Conservation (phyloP, 2,888 invertebrate genomes). For the Bhutanitis thaidina region DNA sequence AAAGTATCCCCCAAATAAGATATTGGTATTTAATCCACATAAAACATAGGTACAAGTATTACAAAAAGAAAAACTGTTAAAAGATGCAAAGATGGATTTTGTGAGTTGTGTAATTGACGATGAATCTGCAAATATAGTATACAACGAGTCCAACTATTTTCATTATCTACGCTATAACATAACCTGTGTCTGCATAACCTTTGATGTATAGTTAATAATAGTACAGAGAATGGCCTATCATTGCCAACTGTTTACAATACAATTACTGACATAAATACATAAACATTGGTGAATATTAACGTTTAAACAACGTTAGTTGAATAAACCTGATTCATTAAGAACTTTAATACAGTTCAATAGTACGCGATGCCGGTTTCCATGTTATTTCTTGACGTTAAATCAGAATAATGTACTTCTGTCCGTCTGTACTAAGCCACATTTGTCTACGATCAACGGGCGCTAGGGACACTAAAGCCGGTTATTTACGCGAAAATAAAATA, state of each 20-base stretch:
- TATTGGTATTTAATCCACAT: no score
- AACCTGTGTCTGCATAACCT: neutral
- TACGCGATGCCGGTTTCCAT: neutral
- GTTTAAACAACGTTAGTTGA: neutral
- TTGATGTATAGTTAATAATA: no score
- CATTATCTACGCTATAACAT: no score
- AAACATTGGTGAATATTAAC: neutral
- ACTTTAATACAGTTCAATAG: neutral
- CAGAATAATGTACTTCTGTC: conserved; percentile 1
- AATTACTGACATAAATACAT: conserved; percentile 3
- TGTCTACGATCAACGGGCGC: conserved; percentile 23
- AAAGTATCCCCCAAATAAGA: no score
- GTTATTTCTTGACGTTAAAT: neutral
- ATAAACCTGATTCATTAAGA: no score
- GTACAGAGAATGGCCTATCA: no score
- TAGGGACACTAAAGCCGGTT: conserved; percentile 29
- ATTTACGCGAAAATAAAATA: conserved; percentile 41
- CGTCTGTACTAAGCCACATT: conserved; percentile 3
- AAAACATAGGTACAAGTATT: no score
- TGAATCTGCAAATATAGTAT: no score
- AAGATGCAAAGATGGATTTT: no score
- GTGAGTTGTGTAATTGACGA: no score
- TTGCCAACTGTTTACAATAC: neutral
- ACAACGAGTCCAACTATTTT: no score
- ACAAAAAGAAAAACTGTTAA: no score